Conservation (phyloP, 2,113 vertebrate species). For the Triplophysa rosa region DNA sequence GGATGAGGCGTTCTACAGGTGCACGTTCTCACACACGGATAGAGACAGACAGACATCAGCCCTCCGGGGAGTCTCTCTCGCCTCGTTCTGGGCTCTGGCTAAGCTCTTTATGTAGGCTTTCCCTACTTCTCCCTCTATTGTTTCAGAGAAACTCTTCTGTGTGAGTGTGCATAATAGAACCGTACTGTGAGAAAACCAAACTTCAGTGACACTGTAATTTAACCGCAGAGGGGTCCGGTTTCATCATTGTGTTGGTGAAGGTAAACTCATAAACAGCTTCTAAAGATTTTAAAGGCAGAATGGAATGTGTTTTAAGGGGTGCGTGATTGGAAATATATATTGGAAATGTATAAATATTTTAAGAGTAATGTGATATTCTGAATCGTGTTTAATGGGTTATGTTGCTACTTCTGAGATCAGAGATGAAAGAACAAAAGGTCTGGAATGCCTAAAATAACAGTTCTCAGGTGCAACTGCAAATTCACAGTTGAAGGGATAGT, state of each 20-base stretch:
- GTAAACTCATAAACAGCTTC: neutral
- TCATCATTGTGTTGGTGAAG: slow-evolving; percentile 35
- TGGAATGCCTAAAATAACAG: no score
- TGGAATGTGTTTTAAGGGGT: neutral
- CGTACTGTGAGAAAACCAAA: slow-evolving; percentile 36
- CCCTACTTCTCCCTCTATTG: slow-evolving; percentile 29
- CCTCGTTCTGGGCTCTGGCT: slow-evolving; percentile 44
- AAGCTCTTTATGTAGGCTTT: slow-evolving; percentile 55
- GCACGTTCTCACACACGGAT: neutral
- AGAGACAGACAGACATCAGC: neutral
- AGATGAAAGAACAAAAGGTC: no score
- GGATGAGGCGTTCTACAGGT: slow-evolving; percentile 10
- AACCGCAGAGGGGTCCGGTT: slow-evolving; percentile 36
- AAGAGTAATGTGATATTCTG: no score
- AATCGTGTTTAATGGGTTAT: no score
- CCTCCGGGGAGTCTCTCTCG: slow-evolving; percentile 42
- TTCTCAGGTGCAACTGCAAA: no score
- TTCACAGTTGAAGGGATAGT: no score
- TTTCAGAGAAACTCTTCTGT: slow-evolving; percentile 20
- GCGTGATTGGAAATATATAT: neutral
- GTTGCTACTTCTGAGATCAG: no score
- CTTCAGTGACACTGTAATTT: slow-evolving; percentile 27
- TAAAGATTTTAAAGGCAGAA: neutral
- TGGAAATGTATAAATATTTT: no score
- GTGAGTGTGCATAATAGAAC: slow-evolving; percentile 28